Evolutionary conservation across 2,113 vertebrate species (phyloP), one percentile per base, ranked within the genome.

Genomic region (Sander vitreus): DNA sequence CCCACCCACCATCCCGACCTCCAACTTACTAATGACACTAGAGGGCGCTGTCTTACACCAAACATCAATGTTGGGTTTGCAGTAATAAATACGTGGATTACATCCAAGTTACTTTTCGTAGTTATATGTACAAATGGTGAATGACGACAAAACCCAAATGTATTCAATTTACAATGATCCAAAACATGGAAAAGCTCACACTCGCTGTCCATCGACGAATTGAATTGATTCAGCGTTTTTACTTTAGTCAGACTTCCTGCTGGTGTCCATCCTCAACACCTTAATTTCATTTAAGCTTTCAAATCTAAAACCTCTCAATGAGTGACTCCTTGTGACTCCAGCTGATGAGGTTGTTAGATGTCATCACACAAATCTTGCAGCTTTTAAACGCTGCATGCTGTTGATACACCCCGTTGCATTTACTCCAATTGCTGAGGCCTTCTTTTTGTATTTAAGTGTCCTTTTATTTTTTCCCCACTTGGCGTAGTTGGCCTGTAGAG

Each of bases 211-310:
- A 6, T 33, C 33, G 6, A 1, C 33, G 6, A 33, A 33, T 33
- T 33, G 33, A 43, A 43, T 43, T 11, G 39, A 9, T 43, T 43
- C 39, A 11, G 39, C 39, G 10, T 3, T 43, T 43, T 43, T 11
- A 43, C 39, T 43, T 11, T 10, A 43, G 10, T 43, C 10, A 11
- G 39, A 43, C 39, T 71, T 67, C 51, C 67, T 62, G 36, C 62
- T 55, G 78, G 53, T 23, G 3, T 50, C 23, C 21, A 1, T 36
- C 71, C n/a, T 6, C 14, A 2, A 13, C 62, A n/a, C 68, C 57
- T 78, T 77, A 1, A 85, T 85, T 82, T 72, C 5, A 63, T 85
- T 77, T 19, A 68, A 70, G 51, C 27, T 9, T 10, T 48, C 66
- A 51, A 47, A 77, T 74, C 21, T 6, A 19, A 57, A 16, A 47